Evolutionary conservation across 2,797 vertebrate genomes (phyloP).

Genomic region (Hoplostethus atlanticus): DNA sequence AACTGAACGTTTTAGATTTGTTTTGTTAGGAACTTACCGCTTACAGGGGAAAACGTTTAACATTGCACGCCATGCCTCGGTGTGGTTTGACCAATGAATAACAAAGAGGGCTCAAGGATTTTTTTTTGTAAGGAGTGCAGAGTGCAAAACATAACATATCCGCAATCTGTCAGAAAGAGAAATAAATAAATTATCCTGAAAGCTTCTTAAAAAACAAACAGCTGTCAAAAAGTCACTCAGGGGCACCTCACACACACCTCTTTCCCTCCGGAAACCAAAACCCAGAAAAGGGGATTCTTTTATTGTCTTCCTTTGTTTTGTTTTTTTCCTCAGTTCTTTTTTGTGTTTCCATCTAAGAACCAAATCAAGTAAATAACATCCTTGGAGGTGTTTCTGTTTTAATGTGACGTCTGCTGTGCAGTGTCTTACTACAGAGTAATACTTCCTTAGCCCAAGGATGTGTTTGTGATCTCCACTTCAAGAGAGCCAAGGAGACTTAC

Average conservation of each 20-base stretch:
- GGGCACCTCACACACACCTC: constrained; percentile 48
- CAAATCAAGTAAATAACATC: constrained; percentile 75
- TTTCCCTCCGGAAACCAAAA: constrained; percentile 60
- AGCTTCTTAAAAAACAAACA: constrained; percentile 78
- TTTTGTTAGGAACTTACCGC: constrained; percentile 3
- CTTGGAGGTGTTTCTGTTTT: constrained; percentile 62
- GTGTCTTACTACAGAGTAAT: constrained; percentile 65
- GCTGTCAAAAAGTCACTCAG: constrained; percentile 80
- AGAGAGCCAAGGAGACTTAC: constrained; percentile 64
- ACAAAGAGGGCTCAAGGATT: constrained; percentile 73
- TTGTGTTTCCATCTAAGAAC: constrained; percentile 62
- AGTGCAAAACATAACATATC: constrained; percentile 68
- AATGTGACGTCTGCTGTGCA: constrained; percentile 64
- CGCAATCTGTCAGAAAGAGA: constrained; percentile 71
- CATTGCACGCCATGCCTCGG: constrained; percentile 42
- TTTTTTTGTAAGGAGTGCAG: constrained; percentile 36
- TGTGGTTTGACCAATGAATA: constrained; percentile 73
- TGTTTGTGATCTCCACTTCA: constrained; percentile 68
- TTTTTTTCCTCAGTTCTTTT: constrained; percentile 50
- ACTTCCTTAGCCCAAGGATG: constrained; percentile 66
- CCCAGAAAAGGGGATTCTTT: constrained; percentile 55
- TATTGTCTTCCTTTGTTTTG: constrained; percentile 49
- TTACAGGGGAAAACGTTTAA: constrained; percentile 31
- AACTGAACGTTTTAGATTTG: constrained; percentile 14
- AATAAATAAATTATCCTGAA: constrained; percentile 75